phyloP scores from a whole-genome alignment of 2,113 vertebrate genomes.

The Sceloporus undulatus region DNA sequence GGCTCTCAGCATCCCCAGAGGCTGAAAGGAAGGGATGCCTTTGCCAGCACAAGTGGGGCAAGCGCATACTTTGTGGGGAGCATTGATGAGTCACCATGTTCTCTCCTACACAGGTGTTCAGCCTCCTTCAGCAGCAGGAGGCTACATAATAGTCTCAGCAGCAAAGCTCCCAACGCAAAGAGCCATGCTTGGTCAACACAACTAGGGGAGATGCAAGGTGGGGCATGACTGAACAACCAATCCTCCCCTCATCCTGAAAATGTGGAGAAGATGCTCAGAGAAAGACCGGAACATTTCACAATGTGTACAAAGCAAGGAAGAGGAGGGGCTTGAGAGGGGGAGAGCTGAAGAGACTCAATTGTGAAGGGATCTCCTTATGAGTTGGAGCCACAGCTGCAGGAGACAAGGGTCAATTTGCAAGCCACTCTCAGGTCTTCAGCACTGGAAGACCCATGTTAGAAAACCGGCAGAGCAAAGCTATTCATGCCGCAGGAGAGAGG shows the following conservation, averaged over 20 bases:
- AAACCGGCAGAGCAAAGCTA: neutral
- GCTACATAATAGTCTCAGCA: neutral
- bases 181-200: neutral
- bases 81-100: conserved; percentile 32
- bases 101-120: neutral
- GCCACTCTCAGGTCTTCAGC: neutral
- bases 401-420: neutral
- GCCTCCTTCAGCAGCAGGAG: neutral
- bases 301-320: neutral
- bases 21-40: too few species aligned
- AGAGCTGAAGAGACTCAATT: neutral
- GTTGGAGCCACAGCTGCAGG: conserved; percentile 8
- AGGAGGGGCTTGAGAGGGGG: neutral
- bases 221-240: neutral
- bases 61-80: neutral
- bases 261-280: neutral
- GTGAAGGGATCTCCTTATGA: neutral
- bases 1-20: neutral
- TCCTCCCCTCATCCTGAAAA: neutral
- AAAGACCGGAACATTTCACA: neutral
- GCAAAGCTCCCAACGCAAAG: neutral
- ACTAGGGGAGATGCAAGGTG: neutral
- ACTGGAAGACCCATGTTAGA: neutral
- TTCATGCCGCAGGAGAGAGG: too few species aligned
- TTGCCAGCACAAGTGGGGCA: neutral